These are phyloP conservation scores for Osmerus eperlanus DNA, from an alignment of 2,113 vertebrate genomes.

Conservation along the genomic window DNA sequence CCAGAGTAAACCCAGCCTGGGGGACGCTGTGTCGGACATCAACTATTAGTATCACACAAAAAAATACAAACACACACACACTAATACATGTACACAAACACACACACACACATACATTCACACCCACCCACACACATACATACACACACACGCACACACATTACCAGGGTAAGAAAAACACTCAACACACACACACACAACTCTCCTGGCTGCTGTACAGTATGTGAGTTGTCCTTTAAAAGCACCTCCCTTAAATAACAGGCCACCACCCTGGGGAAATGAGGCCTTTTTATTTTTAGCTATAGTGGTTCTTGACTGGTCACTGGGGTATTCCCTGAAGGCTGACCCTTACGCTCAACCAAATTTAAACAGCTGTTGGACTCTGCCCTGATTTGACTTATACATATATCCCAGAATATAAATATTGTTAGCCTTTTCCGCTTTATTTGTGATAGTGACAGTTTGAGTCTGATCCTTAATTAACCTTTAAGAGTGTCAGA, in stretches of 20 bases:
- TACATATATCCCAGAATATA: background rate
- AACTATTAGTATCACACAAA: background rate
- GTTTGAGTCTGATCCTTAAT: too few species aligned
- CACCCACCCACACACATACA: background rate
- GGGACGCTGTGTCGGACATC: background rate
- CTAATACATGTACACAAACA: background rate
- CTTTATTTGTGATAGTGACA: too few species aligned
- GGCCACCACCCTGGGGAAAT: constrained; percentile 12
- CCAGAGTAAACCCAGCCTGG: constrained; percentile 49
- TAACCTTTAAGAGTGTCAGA: too few species aligned
- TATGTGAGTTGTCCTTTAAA: constrained; percentile 7
- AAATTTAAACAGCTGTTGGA: constrained; percentile 41
- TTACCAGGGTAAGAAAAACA: background rate
- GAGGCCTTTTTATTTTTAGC: constrained; percentile 32
- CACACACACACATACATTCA: background rate
- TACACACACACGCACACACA: background rate
- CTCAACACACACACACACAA: background rate
- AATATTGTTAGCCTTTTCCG: too few species aligned
- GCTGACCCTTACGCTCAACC: constrained; percentile 20
- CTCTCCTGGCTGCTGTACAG: background rate
- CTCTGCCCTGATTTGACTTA: constrained; percentile 33
- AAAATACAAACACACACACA: background rate
- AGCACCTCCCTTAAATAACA: constrained; percentile 18
- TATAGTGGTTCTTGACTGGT: constrained; percentile 37
- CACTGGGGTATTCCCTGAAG: constrained; percentile 25